These are phyloP conservation scores for Puffinus mauretanicus DNA, from an alignment of 2,113 vertebrate genomes.

Conservation along the genomic window DNA sequence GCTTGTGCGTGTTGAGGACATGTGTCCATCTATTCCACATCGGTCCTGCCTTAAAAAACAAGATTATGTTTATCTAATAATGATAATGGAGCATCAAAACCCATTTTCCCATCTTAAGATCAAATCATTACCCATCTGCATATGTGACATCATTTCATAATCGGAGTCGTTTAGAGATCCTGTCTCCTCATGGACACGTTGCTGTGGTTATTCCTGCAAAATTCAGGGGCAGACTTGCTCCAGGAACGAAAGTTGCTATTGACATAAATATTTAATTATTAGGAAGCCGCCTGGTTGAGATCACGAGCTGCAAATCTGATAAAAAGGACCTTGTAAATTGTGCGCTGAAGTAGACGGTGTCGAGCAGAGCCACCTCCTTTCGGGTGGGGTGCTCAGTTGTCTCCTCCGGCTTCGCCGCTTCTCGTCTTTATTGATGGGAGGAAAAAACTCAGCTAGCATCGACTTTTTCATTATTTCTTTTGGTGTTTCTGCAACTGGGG, in stretches of 20 bases:
- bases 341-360: not conserved
- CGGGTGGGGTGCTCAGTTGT: not conserved
- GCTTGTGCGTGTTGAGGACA: fast-evolving
- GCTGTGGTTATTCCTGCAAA: not conserved
- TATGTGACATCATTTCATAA: conserved; percentile 40
- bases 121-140: conserved; percentile 31
- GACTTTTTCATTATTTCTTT: not conserved
- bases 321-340: not conserved
- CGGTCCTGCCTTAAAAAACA: not conserved
- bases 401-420: not conserved
- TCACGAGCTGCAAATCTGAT: not conserved
- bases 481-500: not conserved
- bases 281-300: not conserved
- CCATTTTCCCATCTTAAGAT: conserved; percentile 7
- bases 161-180: not conserved
- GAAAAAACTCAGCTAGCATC: fast-evolving
- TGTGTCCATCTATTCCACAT: fast-evolving
- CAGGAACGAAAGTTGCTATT: not conserved
- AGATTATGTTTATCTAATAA: not conserved
- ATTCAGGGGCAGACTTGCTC: not conserved
- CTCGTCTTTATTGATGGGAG: not conserved
- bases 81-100: not conserved
- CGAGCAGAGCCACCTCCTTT: not conserved
- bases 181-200: not conserved
- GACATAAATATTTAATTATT: not conserved